A percentile compares a stretch with the other conserved stretches of the same genome.
Evolutionary conservation across 1,140 invertebrate species (phyloP).

Genomic region (Drosophila orosa): DNA sequence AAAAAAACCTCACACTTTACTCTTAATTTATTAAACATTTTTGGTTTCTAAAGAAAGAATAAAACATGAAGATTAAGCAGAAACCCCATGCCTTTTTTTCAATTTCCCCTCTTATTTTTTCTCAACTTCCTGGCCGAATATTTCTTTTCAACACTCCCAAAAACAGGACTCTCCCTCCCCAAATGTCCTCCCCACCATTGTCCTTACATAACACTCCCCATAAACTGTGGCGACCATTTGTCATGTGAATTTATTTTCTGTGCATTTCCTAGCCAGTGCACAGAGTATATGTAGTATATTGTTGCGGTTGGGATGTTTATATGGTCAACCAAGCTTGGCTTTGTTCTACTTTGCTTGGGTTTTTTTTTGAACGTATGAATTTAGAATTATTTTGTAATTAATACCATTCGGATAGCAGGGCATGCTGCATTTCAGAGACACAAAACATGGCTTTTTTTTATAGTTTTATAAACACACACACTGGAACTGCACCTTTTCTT

Average conservation of each 20-base stretch:
- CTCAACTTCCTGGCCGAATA: slow-evolving; percentile 7
- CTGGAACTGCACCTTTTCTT: slow-evolving; percentile 78
- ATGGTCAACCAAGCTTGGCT: slow-evolving; percentile 19
- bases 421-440: slow-evolving; percentile 68
- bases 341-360: slow-evolving; percentile 11
- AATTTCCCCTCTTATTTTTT: background rate
- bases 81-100: background rate
- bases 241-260: slow-evolving; percentile 46
- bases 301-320: slow-evolving; percentile 34
- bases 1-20: background rate
- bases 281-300: slow-evolving; percentile 5
- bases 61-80: background rate
- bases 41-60: background rate
- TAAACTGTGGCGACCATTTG: slow-evolving; percentile 29
- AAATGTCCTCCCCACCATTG: background rate
- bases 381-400: slow-evolving; percentile 53
- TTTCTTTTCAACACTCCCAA: background rate
- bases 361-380: slow-evolving; percentile 24
- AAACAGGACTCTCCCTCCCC: background rate
- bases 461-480: slow-evolving; percentile 2
- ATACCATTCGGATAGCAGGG: slow-evolving; percentile 75
- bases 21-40: background rate
- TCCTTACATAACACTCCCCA: slow-evolving; percentile 36
- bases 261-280: slow-evolving; percentile 38
- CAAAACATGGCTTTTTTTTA: slow-evolving; percentile 56